phyloP scores from a whole-genome alignment of 2,888 invertebrate genomes.

The Ochropleura plecta region DNA sequence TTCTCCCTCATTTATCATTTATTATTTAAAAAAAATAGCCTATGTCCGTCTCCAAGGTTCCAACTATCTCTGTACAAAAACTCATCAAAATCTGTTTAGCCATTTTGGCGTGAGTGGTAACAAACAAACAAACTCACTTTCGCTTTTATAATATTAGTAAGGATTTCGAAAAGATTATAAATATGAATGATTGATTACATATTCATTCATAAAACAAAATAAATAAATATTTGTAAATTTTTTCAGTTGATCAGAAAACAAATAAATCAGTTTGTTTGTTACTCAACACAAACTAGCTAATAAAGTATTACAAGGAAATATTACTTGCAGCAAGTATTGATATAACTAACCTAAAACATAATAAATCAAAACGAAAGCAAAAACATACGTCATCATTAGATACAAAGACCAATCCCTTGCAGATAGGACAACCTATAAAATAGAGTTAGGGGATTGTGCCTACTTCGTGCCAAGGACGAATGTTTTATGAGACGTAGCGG shows the following conservation, averaged over 20 bases:
- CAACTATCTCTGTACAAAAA: too few species aligned
- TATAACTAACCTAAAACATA: slow-evolving; percentile 17
- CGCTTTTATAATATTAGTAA: too few species aligned
- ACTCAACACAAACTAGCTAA: background rate
- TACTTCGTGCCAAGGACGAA: slow-evolving; percentile 53
- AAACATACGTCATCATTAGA: slow-evolving; percentile 52
- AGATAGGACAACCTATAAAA: slow-evolving; percentile 55
- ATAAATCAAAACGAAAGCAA: slow-evolving; percentile 49
- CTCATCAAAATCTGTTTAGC: too few species aligned
- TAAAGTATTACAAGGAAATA: slow-evolving; percentile 16
- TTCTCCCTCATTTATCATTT: too few species aligned
- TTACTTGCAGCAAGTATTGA: slow-evolving; percentile 13
- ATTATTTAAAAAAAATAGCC: too few species aligned
- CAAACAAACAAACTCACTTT: too few species aligned
- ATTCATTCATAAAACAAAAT: background rate
- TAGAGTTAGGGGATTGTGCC: slow-evolving; percentile 46
- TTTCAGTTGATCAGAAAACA: background rate
- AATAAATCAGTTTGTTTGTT: background rate
- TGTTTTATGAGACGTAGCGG: slow-evolving; percentile 38
- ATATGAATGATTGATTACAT: slow-evolving; percentile 10
- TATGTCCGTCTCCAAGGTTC: too few species aligned
- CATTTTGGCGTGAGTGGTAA: too few species aligned
- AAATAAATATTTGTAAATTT: background rate
- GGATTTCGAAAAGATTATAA: background rate
- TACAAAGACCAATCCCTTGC: slow-evolving; percentile 22